Evolutionary conservation across 2,888 invertebrate genomes (phyloP).

Genomic region (Heliconius hortense): DNA sequence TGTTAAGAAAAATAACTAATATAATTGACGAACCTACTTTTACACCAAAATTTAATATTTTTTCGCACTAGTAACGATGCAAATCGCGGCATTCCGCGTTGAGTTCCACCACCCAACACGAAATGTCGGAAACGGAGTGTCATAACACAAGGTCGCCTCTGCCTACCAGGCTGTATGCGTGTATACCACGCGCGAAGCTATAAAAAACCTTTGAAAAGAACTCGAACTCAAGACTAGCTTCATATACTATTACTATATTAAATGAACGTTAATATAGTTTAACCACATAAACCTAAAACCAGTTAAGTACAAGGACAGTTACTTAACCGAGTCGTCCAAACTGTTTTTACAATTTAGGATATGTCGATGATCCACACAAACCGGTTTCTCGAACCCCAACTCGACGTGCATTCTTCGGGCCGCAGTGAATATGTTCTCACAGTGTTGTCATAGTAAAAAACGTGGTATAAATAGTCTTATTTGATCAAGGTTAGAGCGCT

Average conservation of each 20-base stretch:
- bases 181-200: background rate
- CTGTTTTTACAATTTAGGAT: slow-evolving; percentile 24
- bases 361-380: slow-evolving; percentile 20
- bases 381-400: slow-evolving; percentile 7
- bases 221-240: background rate
- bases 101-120: too few relatives aligned
- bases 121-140: too few relatives aligned
- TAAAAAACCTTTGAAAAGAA: background rate
- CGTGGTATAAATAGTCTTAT: background rate
- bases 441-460: background rate
- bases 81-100: too few relatives aligned
- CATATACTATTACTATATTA: background rate
- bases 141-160: too few relatives aligned
- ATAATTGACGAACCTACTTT: too few relatives aligned
- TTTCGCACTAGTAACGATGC: too few relatives aligned
- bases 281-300: background rate
- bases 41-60: too few relatives aligned
- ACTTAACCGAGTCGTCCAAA: slow-evolving; percentile 1
- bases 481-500: background rate
- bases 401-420: slow-evolving; percentile 15
- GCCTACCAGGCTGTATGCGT: too few relatives aligned
- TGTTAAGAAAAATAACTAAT: too few relatives aligned
- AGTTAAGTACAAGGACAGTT: slow-evolving; percentile 16
- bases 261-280: background rate
- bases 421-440: slow-evolving; percentile 2